Base-by-base conservation (phyloP, 2,888 invertebrate genomes). In the Cerastoderma edule region DNA sequence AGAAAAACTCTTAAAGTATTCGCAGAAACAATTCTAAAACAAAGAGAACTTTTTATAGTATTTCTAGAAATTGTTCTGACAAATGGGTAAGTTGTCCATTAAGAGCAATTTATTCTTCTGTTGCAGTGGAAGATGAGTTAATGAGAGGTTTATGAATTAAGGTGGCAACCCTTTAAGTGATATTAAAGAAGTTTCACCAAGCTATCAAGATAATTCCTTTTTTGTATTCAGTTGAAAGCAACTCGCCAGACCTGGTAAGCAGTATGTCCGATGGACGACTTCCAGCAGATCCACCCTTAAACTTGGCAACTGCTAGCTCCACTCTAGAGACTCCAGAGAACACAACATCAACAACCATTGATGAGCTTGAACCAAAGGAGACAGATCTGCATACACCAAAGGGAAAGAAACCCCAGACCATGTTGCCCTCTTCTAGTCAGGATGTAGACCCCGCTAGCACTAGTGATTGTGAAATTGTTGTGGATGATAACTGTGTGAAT, bases 391-490 rank as follows among this genome's bases (percentile, higher is more conserved):
- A 50, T 10, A 10, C 2, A 10, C 2, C n/a, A 13, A 50, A 50
- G 2, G 50, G 50, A 50, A 50, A 50, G 50, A 22, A 50, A 50
- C 10, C 50, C 5, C 50, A 50, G 5, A 57, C 30, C 28, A 27
- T 54, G 33, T 67, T 68, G 1, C 56, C 68, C 22, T 39, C 76
- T 10, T 54, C 60, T 19, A 75, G 67, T 71, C 60, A 60, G 19
- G 60, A 60, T 24, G 39, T 5, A 3, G 33, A 33, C 13, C 24
- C 60, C n/a, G 60, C 33, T 5, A 66, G 66, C 30, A 71, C 65
- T 27, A 64, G 65, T 48, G 75, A 79, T 33, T 75, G 75, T 72
- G 79, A 79, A 39, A 79, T 79, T 10, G 60, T 79, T 67, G 75
- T 79, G 27, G 78, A 78, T 66, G 79, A 79, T 48, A 66, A 50